Percentiles rank a stretch among this genome's conserved stretches.
phyloP scores from a whole-genome alignment of 2,888 invertebrate genomes.

The Girardia tigrina region DNA sequence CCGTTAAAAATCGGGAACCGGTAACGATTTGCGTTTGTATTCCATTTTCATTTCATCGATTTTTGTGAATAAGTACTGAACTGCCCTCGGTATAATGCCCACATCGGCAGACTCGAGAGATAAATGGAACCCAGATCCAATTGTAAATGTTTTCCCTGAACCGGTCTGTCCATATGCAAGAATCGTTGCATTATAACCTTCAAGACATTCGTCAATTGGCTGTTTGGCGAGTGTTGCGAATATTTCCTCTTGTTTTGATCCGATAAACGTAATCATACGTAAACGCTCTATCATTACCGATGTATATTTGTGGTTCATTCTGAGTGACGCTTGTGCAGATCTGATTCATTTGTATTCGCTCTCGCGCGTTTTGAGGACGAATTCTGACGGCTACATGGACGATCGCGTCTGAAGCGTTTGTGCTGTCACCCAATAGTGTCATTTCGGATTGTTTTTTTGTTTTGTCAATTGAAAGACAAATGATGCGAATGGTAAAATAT shows the following conservation, averaged over 20 bases:
- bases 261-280: conserved; percentile 90
- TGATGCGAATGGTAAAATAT: too few relatives aligned
- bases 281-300: conserved; percentile 82
- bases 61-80: conserved; percentile 69
- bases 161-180: conserved; percentile 95
- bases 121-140: conserved; percentile 91
- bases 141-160: conserved; percentile 92
- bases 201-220: too few relatives aligned
- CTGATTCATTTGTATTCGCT: conserved; percentile 83
- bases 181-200: conserved; percentile 93
- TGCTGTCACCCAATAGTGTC: too few relatives aligned
- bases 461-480: too few relatives aligned
- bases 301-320: conserved; percentile 64
- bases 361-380: conserved; percentile 78
- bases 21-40: conserved; percentile 58
- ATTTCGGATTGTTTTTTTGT: too few relatives aligned
- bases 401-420: too few relatives aligned
- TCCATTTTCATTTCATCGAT: conserved; percentile 54
- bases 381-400: too few relatives aligned
- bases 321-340: conserved; percentile 71
- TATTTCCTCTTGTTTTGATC: too few relatives aligned
- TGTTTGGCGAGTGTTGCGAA: too few relatives aligned
- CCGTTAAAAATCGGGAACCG: conserved; percentile 63
- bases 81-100: conserved; percentile 88
- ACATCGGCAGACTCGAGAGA: conserved; percentile 55